These are phyloP conservation scores for Enteromius afrohamiltoni DNA, from an alignment of 2,797 vertebrate genomes.

Conservation along the genomic window DNA sequence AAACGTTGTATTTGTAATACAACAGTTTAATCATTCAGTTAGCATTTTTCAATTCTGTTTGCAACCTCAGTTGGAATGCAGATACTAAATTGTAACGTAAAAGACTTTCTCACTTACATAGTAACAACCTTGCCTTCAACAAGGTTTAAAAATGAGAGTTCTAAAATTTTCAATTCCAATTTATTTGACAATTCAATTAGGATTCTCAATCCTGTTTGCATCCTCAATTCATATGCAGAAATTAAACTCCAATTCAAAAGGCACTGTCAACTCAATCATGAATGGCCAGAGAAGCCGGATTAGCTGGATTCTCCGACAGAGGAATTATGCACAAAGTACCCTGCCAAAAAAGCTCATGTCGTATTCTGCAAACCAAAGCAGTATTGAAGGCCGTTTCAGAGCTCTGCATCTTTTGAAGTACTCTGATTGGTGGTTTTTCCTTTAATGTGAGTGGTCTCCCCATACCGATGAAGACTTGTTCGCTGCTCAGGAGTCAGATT, in stretches of 20 bases:
- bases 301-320: neutral
- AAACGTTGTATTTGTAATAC: too few relatives aligned
- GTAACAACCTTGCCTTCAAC: neutral
- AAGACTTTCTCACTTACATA: too few relatives aligned
- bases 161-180: neutral
- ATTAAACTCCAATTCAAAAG: neutral
- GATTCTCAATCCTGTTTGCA: neutral
- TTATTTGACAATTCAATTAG: neutral
- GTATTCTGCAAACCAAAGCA: constrained; percentile 28
- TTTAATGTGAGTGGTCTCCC: neutral
- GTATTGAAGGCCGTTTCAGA: constrained; percentile 4
- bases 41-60: neutral
- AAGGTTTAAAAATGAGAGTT: neutral
- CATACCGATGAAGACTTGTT: constrained; percentile 11
- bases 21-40: too few relatives aligned
- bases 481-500: neutral
- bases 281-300: neutral
- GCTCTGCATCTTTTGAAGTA: constrained; percentile 22
- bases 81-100: neutral
- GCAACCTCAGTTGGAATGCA: neutral
- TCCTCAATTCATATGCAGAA: neutral
- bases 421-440: constrained; percentile 20
- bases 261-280: neutral
- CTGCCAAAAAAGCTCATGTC: neutral
- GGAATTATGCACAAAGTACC: constrained; percentile 2